A percentile compares a stretch with the other conserved stretches of the same genome.
Conservation (phyloP, 2,113 vertebrate species). For the Choloepus hoffmanni region DNA sequence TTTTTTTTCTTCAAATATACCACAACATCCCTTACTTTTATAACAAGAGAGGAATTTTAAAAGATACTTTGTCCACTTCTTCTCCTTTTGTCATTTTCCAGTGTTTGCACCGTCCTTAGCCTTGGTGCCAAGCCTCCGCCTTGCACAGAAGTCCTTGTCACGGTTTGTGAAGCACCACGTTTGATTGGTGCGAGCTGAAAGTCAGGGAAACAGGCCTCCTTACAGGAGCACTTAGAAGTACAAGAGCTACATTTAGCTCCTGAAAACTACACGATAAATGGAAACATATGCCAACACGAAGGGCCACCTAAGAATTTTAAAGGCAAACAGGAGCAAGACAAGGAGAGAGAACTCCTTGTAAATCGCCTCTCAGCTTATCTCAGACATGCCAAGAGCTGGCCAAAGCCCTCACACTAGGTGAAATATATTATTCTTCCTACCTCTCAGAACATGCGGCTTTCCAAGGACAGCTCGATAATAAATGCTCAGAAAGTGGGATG, state of each 20-base stretch:
- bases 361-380: constrained; percentile 30
- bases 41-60: background rate
- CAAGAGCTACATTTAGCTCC: constrained; percentile 74
- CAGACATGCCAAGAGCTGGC: background rate
- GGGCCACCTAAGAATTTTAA: constrained; percentile 64
- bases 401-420: background rate
- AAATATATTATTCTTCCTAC: background rate
- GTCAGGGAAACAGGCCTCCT: constrained; percentile 32
- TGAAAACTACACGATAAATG: constrained; percentile 55
- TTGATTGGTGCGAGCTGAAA: constrained; percentile 70
- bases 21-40: background rate
- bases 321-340: background rate
- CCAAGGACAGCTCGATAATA: background rate
- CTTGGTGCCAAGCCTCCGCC: fast-evolving
- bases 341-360: background rate
- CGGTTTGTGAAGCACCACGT: background rate
- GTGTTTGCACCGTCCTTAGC: background rate
- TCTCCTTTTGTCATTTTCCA: background rate
- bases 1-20: background rate
- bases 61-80: background rate
- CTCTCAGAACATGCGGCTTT: background rate
- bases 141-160: background rate
- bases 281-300: constrained; percentile 73
- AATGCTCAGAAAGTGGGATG: constrained; percentile 12
- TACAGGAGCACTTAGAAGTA: constrained; percentile 51